These are phyloP conservation scores for Dipus sagitta DNA, from an alignment of 2,797 vertebrate genomes.

Conservation along the genomic window DNA sequence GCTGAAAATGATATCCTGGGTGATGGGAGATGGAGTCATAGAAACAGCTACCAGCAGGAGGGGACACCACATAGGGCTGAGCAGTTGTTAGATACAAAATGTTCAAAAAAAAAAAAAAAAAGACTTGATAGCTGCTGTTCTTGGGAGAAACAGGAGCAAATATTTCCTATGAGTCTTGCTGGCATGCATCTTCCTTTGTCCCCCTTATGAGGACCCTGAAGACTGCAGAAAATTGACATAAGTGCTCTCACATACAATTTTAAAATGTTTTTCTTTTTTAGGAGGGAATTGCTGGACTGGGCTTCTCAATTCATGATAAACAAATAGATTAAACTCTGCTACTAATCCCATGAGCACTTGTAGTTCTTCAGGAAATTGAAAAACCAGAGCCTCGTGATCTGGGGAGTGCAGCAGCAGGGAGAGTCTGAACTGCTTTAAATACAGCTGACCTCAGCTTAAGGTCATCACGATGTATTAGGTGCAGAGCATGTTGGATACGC, in stretches of 20 bases:
- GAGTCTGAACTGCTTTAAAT: not conserved
- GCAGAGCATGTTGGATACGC: not conserved
- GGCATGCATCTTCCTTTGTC: not conserved
- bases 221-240: not conserved
- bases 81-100: not conserved
- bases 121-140: not conserved
- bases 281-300: not conserved
- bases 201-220: not conserved
- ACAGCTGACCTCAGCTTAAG: constrained; percentile 16
- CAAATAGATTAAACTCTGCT: constrained; percentile 42
- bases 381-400: constrained; percentile 17
- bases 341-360: constrained; percentile 54
- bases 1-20: not conserved
- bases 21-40: not conserved
- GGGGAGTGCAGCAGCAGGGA: not conserved
- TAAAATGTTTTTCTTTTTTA: constrained; percentile 33
- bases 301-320: constrained; percentile 47
- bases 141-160: not conserved
- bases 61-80: not conserved
- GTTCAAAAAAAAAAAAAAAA: not conserved
- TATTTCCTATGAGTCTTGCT: not conserved
- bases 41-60: not conserved
- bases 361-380: constrained; percentile 55
- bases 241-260: not conserved
- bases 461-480: not conserved